Evolutionary conservation across 2,113 vertebrate species (phyloP).

Genomic region (Astatotilapia flaviijosephi): DNA sequence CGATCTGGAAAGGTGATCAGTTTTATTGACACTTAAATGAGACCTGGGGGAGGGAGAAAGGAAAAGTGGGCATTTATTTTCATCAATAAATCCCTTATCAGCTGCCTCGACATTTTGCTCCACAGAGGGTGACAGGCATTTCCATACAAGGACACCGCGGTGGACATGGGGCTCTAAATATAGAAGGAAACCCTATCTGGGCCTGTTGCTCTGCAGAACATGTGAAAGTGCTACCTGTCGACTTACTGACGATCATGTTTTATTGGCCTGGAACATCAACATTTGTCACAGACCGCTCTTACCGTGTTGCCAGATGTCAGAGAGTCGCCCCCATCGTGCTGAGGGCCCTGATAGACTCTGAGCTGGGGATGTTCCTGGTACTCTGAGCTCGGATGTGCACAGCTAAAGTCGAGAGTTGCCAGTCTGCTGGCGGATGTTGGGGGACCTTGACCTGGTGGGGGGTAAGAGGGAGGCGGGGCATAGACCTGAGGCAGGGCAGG

Average conservation of each 20-base stretch:
- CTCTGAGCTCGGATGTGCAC: constrained; percentile 61
- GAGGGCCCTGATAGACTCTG: constrained; percentile 71
- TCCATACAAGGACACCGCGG: constrained; percentile 59
- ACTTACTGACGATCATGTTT: constrained; percentile 12
- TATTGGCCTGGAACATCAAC: not conserved
- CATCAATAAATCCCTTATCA: constrained; percentile 41
- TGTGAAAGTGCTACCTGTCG: constrained; percentile 15
- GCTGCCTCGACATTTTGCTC: not conserved
- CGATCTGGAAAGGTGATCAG: constrained; percentile 13
- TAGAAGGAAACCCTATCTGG: constrained; percentile 52
- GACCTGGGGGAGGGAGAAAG: not conserved
- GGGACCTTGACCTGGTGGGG: constrained; percentile 68
- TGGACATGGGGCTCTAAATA: constrained; percentile 51
- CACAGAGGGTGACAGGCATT: not conserved
- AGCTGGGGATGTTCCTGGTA: constrained; percentile 73
- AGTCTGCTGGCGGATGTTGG: constrained; percentile 62
- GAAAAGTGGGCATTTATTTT: constrained; percentile 24
- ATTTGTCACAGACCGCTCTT: constrained; percentile 18
- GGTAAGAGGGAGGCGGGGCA: constrained; percentile 70
- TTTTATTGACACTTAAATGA: constrained; percentile 31
- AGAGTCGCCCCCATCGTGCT: constrained; percentile 63
- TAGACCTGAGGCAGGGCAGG: constrained; percentile 73
- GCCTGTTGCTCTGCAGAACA: constrained; percentile 1
- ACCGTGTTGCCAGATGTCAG: constrained; percentile 62
- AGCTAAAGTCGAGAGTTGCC: constrained; percentile 67